Evolutionary conservation across 2,888 invertebrate genomes (phyloP).

Genomic region (Heliconius hortense): DNA sequence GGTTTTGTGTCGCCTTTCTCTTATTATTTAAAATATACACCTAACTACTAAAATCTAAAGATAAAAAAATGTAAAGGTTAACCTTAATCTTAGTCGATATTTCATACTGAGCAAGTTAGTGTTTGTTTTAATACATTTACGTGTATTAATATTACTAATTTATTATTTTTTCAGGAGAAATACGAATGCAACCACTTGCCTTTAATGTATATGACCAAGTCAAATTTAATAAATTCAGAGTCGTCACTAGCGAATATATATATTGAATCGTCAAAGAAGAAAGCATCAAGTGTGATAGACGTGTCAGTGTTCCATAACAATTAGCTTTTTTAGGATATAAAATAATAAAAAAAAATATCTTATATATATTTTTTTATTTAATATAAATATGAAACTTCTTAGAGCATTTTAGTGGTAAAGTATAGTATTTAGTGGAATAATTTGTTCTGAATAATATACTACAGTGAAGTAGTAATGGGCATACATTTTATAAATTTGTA

Average conservation of each 20-base stretch:
- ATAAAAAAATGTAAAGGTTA: too few relatives aligned
- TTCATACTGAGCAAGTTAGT: background rate
- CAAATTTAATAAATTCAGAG: conserved; percentile 32
- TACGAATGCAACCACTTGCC: conserved; percentile 59
- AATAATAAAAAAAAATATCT: background rate
- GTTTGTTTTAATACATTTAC: background rate
- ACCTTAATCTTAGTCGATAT: too few relatives aligned
- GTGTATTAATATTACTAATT: background rate
- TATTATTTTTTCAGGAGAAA: conserved; percentile 50
- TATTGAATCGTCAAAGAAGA: conserved; percentile 33
- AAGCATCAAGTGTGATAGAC: conserved; percentile 34
- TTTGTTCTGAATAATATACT: too few relatives aligned
- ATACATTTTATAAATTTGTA: too few relatives aligned
- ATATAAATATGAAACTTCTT: background rate
- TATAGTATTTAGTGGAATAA: background rate
- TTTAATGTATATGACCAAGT: conserved; percentile 45
- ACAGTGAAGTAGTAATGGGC: too few relatives aligned
- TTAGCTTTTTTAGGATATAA: conserved; percentile 19
- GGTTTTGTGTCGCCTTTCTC: too few relatives aligned
- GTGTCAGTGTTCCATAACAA: conserved; percentile 25
- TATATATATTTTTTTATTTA: background rate
- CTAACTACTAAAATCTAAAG: too few relatives aligned
- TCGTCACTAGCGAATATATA: conserved; percentile 48
- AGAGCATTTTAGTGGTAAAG: background rate
- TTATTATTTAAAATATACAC: background rate